Evolutionary conservation across 2,888 invertebrate genomes (phyloP), one percentile per base, ranked within the genome.

Genomic region (Cheilosia variabilis): DNA sequence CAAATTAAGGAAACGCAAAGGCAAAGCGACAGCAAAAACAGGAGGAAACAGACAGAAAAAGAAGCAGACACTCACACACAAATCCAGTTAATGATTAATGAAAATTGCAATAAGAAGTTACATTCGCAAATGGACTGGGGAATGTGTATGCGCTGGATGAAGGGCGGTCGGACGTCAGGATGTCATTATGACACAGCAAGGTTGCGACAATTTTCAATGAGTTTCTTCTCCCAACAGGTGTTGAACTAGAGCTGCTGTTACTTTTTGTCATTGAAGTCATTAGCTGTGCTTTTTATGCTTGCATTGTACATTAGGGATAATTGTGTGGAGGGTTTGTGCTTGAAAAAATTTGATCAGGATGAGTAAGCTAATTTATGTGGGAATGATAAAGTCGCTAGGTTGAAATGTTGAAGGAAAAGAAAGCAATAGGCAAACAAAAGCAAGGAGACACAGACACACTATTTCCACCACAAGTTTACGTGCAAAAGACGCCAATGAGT

Each of bases 21-120:
- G 34, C 52, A 43, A 62, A 60, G 50, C 17, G 24, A 52, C 34
- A 19, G 19, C 17, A 31, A 13, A 22, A 10, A 62, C 27, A 45
- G 15, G 9, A 15, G 19, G 43, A 63, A 53, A 53, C 10, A 13
- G 37, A 45, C 31, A 41, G 22, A 63, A 57, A 53, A 63, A 5
- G 9, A 45, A 45, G 24, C 6, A 47, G 17, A 62, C 57, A 52
- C 47, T 22, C 2, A 17, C 17, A 47, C 9, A 47, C 79, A 63
- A 80, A 76, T 80, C 80, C 34, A 71, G 80, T 84, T 84, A 80
- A 84, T 84, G 80, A 84, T 80, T 71, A 84, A 84, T 84, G 84
- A 84, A 76, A 84, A 80, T 80, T 80, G 79, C 69, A 84, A 60
- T 60, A 27, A 63, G 73, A 73, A 66, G 63, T 69, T 73, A 83